Conservation (phyloP, 2,797 vertebrate species). For the Pagetopsis macropterus region DNA sequence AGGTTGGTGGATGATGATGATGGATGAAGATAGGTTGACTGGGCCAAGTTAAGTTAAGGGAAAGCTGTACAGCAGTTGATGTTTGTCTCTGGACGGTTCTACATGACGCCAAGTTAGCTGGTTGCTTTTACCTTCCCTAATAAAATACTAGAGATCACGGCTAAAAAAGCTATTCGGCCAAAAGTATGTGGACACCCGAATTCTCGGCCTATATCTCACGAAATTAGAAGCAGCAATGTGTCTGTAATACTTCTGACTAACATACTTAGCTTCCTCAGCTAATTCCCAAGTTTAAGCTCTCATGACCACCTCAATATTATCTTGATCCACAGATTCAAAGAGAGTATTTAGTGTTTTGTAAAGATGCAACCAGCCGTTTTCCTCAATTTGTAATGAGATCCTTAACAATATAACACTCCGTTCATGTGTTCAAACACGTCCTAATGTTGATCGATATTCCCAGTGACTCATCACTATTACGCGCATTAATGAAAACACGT, state of each 20-base stretch:
- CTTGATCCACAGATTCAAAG: neutral
- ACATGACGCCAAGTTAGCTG: neutral
- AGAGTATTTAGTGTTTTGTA: neutral
- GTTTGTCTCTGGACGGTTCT: neutral
- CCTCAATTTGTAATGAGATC: conserved; percentile 4
- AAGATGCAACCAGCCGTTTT: conserved; percentile 25
- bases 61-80: conserved; percentile 16
- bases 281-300: neutral
- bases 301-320: neutral
- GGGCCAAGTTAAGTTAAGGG: conserved; percentile 24
- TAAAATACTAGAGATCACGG: neutral
- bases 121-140: neutral
- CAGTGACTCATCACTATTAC: conserved; percentile 23
- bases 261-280: too few relatives aligned
- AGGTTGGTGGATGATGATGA: conserved; percentile 17
- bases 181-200: conserved; percentile 29
- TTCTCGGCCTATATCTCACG: too few relatives aligned
- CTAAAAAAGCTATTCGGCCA: neutral
- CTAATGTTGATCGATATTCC: conserved; percentile 23
- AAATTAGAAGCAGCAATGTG: too few relatives aligned
- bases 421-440: conserved; percentile 18
- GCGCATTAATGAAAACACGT: conserved; percentile 21
- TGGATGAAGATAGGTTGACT: conserved; percentile 4
- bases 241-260: too few relatives aligned
- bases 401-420: conserved; percentile 1